Percentiles rank a stretch among this genome's conserved stretches.
These are phyloP conservation scores for Lumbricus terrestris DNA, from an alignment of 2,888 invertebrate genomes.

Conservation along the genomic window DNA sequence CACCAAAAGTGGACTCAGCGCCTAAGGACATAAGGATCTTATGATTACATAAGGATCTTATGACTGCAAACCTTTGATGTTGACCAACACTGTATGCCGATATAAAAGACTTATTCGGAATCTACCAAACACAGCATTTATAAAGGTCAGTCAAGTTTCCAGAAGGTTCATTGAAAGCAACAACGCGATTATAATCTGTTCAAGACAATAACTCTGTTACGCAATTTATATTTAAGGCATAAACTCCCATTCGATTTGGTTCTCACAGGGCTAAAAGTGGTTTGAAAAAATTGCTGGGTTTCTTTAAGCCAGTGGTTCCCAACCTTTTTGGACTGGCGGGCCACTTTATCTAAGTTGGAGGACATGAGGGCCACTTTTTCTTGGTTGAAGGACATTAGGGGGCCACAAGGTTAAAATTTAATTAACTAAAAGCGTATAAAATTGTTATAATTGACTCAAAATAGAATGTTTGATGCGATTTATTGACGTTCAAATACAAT, in stretches of 20 bases:
- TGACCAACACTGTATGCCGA: background rate
- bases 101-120: background rate
- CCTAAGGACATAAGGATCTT: background rate
- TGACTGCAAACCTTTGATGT: background rate
- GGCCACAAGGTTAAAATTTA: no score
- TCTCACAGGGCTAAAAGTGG: no score
- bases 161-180: background rate
- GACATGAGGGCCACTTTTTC: no score
- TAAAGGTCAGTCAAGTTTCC: background rate
- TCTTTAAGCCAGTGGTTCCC: no score
- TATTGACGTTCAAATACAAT: no score
- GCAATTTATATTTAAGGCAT: background rate
- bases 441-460: no score
- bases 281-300: no score
- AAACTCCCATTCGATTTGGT: background rate
- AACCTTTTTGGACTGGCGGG: no score
- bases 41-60: background rate
- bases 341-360: no score
- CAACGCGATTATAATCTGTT: background rate
- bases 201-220: background rate
- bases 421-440: no score
- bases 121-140: background rate
- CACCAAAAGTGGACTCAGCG: background rate
- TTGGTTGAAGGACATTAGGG: no score
- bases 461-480: no score